These are phyloP conservation scores for Tenthredo mesomela DNA, from an alignment of 2,888 invertebrate species.

Conservation along the genomic window DNA sequence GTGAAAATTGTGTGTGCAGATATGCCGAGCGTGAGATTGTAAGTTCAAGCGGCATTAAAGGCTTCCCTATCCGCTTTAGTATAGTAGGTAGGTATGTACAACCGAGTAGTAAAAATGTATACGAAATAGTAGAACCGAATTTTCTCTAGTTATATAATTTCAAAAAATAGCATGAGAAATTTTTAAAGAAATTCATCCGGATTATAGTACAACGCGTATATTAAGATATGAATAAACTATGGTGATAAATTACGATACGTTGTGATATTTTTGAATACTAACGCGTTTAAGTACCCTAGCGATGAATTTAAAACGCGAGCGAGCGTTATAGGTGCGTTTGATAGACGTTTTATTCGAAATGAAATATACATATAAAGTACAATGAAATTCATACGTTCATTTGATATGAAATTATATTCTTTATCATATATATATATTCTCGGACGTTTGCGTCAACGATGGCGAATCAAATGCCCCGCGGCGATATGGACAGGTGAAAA, in stretches of 20 bases:
- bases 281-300: background rate
- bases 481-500: slow-evolving; percentile 89
- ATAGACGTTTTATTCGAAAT: background rate
- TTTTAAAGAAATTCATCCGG: slow-evolving; percentile 2
- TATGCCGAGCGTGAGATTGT: slow-evolving; percentile 66
- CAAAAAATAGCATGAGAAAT: slow-evolving; percentile 10
- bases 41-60: slow-evolving; percentile 63
- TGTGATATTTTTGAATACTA: too few relatives aligned
- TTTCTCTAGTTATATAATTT: too few relatives aligned
- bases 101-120: slow-evolving; percentile 33
- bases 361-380: background rate
- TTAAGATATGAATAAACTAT: too few relatives aligned
- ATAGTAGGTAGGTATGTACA: too few relatives aligned
- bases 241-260: too few relatives aligned
- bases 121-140: background rate
- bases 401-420: slow-evolving; percentile 31
- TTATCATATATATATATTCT: background rate
- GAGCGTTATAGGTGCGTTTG: background rate
- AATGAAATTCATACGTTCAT: slow-evolving; percentile 22
- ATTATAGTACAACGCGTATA: background rate
- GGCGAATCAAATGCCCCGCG: slow-evolving; percentile 14
- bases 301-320: background rate
- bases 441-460: background rate
- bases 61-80: slow-evolving; percentile 12
- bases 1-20: background rate